Evolutionary conservation across 2,888 invertebrate species (phyloP).

Genomic region (Rugalucina vietnamica): DNA sequence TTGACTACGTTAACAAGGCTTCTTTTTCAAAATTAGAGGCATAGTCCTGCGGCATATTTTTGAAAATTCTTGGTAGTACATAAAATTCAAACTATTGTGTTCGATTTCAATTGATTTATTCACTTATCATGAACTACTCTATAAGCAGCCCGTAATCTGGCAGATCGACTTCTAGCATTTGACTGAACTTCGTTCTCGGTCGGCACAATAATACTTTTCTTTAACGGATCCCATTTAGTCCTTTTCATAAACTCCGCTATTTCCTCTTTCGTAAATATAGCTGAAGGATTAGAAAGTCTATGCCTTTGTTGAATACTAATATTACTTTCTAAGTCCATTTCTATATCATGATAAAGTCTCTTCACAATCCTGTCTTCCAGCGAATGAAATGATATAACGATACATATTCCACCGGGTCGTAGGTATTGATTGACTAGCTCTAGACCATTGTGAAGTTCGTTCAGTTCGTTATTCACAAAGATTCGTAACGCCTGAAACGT

Average conservation of each 20-base stretch:
- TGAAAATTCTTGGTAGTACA: too few relatives aligned
- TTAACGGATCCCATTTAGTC: slow-evolving; percentile 90
- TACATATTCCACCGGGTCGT: slow-evolving; percentile 91
- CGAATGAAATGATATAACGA: slow-evolving; percentile 95
- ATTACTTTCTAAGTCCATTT: slow-evolving; percentile 72
- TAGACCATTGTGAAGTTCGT: slow-evolving; percentile 96
- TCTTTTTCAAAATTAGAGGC: too few relatives aligned
- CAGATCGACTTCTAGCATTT: slow-evolving; percentile 95
- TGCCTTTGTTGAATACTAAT: slow-evolving; percentile 53
- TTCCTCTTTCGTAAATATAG: slow-evolving; percentile 87
- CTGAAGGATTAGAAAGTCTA: slow-evolving; percentile 85
- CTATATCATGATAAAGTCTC: slow-evolving; percentile 88
- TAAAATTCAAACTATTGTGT: too few relatives aligned
- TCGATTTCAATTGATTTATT: too few relatives aligned
- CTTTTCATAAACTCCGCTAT: slow-evolving; percentile 87
- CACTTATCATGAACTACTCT: too few relatives aligned
- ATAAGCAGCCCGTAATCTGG: slow-evolving; percentile 93
- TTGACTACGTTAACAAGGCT: too few relatives aligned
- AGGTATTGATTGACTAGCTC: slow-evolving; percentile 90
- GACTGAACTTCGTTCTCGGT: slow-evolving; percentile 89
- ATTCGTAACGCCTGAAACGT: slow-evolving; percentile 97
- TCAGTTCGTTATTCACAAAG: slow-evolving; percentile 97
- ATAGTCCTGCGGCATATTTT: too few relatives aligned
- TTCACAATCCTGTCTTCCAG: slow-evolving; percentile 97
- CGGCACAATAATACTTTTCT: slow-evolving; percentile 92